Percentiles rank a stretch among this genome's conserved stretches.
Evolutionary conservation across 2,888 invertebrate genomes (phyloP).

Genomic region (Gandaritis pyraliata): DNA sequence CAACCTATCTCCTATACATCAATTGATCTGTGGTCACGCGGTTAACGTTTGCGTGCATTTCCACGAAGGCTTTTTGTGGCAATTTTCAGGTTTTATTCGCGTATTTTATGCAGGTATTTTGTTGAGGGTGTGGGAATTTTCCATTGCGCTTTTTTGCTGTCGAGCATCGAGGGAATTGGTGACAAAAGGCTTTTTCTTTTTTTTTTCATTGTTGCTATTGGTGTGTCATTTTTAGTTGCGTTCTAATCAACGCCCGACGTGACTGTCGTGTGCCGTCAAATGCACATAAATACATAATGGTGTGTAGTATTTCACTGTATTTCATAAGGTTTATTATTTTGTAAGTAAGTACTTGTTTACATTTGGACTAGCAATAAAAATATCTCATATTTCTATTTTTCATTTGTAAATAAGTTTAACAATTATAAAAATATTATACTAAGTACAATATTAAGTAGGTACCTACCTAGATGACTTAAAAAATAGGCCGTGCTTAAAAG

Average conservation of each 20-base stretch:
- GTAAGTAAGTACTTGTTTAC: no score
- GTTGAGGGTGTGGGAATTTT: slow-evolving; percentile 17
- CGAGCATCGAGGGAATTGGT: slow-evolving; percentile 14
- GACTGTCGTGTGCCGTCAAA: not conserved
- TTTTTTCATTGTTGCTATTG: not conserved
- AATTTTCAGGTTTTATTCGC: slow-evolving; percentile 18
- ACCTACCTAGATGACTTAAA: no score
- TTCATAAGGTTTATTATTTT: no score
- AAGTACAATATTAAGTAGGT: no score
- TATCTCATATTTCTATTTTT: no score
- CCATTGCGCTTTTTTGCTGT: slow-evolving; percentile 11
- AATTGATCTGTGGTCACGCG: not conserved
- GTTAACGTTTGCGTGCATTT: slow-evolving; percentile 26
- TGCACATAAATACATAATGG: no score
- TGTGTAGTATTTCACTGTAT: no score
- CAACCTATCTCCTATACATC: not conserved
- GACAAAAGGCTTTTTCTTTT: slow-evolving; percentile 6
- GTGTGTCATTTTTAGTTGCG: not conserved
- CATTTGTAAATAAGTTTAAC: no score
- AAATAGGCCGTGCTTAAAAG: no score
- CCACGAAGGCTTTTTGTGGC: slow-evolving; percentile 25
- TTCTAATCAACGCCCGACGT: slow-evolving; percentile 1
- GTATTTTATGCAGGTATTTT: slow-evolving; percentile 20
- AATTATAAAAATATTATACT: no score
- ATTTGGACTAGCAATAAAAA: no score